These are phyloP conservation scores for Cotesia chilonis DNA, from an alignment of 1,140 invertebrate species.

Conservation along the genomic window DNA sequence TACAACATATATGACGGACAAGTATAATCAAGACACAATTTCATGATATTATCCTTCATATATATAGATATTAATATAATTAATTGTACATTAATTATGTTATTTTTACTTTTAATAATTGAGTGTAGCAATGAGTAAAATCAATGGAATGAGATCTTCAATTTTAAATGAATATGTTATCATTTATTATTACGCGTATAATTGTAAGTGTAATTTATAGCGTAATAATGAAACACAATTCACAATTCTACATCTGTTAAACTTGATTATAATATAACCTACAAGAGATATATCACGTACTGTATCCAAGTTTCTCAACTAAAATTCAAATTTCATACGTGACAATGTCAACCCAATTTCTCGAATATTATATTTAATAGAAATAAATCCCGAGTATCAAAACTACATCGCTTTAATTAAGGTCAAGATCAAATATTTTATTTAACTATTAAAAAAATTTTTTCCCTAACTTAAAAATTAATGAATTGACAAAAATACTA, in stretches of 20 bases:
- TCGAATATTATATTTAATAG: background rate
- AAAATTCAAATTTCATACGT: constrained; percentile 9
- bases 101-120: background rate
- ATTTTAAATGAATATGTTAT: no score
- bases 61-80: background rate
- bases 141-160: no score
- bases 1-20: background rate
- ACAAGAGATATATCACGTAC: constrained; percentile 33
- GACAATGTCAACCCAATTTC: background rate
- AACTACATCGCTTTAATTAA: no score
- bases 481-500: no score
- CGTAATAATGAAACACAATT: no score
- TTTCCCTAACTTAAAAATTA: no score
- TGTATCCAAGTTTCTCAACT: constrained; percentile 35
- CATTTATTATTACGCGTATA: no score
- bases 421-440: no score
- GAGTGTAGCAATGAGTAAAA: no score
- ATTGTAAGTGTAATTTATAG: no score
- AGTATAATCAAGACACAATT: constrained; percentile 6
- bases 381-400: no score
- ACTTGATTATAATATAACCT: constrained; percentile 2
- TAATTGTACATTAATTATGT: constrained; percentile 14
- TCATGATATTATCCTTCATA: constrained; percentile 7
- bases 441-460: no score
- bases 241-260: background rate